Conservation (phyloP, 2,888 invertebrate genomes). For the Eilema caniola region DNA sequence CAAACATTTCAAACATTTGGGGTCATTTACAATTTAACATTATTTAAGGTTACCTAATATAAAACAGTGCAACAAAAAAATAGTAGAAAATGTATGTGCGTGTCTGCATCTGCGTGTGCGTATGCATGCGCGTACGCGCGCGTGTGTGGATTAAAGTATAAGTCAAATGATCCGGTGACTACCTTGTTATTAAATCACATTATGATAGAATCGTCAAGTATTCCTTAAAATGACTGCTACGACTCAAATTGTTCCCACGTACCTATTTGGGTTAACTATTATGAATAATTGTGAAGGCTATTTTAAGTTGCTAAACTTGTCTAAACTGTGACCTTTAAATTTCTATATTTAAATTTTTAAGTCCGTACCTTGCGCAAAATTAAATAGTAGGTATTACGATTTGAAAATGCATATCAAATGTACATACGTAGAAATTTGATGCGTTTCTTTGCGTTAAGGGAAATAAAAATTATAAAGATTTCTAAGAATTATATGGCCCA, state of each 20-base stretch:
- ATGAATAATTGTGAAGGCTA: conserved; percentile 5
- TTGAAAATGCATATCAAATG: not conserved
- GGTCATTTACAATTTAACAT: no score
- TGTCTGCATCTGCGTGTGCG: no score
- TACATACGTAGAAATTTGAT: not conserved
- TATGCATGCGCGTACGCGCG: no score
- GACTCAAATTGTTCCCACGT: conserved; percentile 1
- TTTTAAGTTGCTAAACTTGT: conserved; percentile 13
- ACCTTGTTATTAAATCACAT: no score
- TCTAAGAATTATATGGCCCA: not conserved
- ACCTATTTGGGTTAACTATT: not conserved
- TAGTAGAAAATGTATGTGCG: no score
- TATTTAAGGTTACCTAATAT: no score
- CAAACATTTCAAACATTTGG: no score
- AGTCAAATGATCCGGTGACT: no score
- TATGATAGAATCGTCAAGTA: no score
- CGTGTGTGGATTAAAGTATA: no score
- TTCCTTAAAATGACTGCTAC: not conserved
- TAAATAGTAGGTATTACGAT: not conserved
- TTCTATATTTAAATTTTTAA: conserved; percentile 30
- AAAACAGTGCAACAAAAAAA: no score
- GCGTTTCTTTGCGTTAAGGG: not conserved
- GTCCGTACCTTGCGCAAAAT: conserved; percentile 13
- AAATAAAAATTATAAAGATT: no score
- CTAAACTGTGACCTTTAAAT: conserved; percentile 21